phyloP scores from a whole-genome alignment of 2,113 vertebrate genomes.

The Epinephelus fuscoguttatus region DNA sequence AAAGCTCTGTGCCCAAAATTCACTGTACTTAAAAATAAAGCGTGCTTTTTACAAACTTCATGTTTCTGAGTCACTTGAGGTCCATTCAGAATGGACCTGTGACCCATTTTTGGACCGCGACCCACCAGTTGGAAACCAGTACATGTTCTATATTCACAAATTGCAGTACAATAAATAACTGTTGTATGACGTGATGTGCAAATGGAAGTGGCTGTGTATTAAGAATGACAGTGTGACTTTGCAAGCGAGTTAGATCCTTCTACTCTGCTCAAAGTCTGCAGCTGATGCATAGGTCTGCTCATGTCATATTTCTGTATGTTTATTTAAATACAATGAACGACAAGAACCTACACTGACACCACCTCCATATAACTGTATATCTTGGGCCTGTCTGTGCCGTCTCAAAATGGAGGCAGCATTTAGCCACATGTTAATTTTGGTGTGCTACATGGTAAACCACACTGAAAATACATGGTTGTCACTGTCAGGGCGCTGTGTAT shows the following conservation, averaged over 20 bases:
- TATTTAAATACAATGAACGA: slow-evolving; percentile 54
- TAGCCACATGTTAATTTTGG: slow-evolving; percentile 52
- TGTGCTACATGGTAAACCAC: slow-evolving; percentile 59
- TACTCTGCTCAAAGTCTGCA: not conserved
- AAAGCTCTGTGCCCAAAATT: too few species aligned
- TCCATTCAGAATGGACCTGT: too few species aligned
- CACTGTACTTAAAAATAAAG: too few species aligned
- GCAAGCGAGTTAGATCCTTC: not conserved
- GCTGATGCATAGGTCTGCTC: not conserved
- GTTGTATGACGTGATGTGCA: not conserved
- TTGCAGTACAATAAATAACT: not conserved
- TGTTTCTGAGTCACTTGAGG: too few species aligned
- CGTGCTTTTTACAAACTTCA: too few species aligned
- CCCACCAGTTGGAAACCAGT: not conserved
- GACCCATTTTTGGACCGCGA: too few species aligned
- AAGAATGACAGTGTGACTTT: not conserved
- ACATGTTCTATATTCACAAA: not conserved
- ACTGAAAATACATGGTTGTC: slow-evolving; percentile 60
- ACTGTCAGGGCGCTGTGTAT: slow-evolving; percentile 28
- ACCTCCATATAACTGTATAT: slow-evolving; percentile 16
- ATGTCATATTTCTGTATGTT: slow-evolving; percentile 42
- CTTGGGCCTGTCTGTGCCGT: slow-evolving; percentile 13
- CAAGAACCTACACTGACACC: not conserved
- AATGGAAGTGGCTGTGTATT: not conserved
- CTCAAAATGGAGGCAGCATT: slow-evolving; percentile 58